phyloP scores from a whole-genome alignment of 2,888 invertebrate genomes.

The Ophonus ardosiacus region DNA sequence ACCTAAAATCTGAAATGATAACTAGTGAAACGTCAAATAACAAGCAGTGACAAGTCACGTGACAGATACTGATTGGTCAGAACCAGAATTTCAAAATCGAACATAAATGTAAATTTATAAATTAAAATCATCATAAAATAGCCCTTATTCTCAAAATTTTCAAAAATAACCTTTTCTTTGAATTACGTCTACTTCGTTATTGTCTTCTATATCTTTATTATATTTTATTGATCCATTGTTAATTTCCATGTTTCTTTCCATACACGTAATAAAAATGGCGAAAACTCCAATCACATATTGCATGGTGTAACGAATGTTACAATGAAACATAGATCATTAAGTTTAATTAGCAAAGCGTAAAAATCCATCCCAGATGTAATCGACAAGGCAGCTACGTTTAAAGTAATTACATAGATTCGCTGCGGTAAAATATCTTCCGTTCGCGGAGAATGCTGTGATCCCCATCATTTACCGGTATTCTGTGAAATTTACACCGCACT shows the following conservation, averaged over 20 bases:
- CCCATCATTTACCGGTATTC: conserved; percentile 52
- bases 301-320: neutral
- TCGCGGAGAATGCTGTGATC: conserved; percentile 1
- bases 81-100: too few species aligned
- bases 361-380: conserved; percentile 3
- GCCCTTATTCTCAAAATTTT: too few species aligned
- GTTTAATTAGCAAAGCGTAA: conserved; percentile 9
- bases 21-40: too few species aligned
- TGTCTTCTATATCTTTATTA: neutral
- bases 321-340: conserved; percentile 22
- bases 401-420: conserved; percentile 40
- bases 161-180: too few species aligned
- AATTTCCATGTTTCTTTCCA: neutral
- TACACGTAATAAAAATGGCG: neutral
- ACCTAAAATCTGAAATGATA: too few species aligned
- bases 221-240: neutral
- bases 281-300: neutral
- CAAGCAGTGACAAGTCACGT: too few species aligned
- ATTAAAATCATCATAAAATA: too few species aligned
- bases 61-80: too few species aligned
- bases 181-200: too few species aligned
- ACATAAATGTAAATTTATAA: too few species aligned
- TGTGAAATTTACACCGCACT: conserved; percentile 52
- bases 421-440: conserved; percentile 34
- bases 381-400: conserved; percentile 18